Base-by-base conservation (phyloP, 2,797 vertebrate genomes). In the Hippocampus kuda region DNA sequence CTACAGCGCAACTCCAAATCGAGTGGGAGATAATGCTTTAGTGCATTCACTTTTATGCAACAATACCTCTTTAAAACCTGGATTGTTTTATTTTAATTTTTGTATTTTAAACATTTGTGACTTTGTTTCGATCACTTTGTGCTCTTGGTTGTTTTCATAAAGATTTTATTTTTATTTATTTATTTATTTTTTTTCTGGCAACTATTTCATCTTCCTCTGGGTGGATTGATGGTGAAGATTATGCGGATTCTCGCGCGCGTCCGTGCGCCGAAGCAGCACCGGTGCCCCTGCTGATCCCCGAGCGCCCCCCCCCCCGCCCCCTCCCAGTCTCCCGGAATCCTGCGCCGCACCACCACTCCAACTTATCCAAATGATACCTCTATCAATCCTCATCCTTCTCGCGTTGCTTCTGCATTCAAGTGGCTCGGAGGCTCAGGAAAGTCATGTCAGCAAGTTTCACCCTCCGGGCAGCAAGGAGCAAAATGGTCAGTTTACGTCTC, bases 351-450 rank as follows among this genome's bases (percentile, higher is more conserved):
- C 83, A 90, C 89, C 88, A 85, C 85, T 34, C 16, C 59, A 61
- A 61, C 18, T 91, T 88, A 93, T 93, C 94, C 96, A 94, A 95
- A 98, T 98, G 96, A 94, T 93, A 94, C 94, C 93, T 89, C 85
- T 92, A 91, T 93, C 93, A 83, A 78, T 95, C 79, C 84, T 95
- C 63, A 65, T 65, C 89, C 92, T 94, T 83, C 92, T 98, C 89
- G 92, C 92, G 92, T 91, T 91, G 88, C 93, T 93, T 92, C 91
- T 93, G 91, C 94, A 89, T 86, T 91, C 89, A 77, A 89, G 88
- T 87, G 92, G 92, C 79, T 89, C 91, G 84, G 91, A 79, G 84
- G 94, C 94, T 75, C 94, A 97, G 87, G 93, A 93, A 83, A 93
- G 89, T 89, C 91, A 93, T 77, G 91, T 92, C 88, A 92, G 89